These are phyloP conservation scores for Drosophila ustulata DNA, from an alignment of 2,888 invertebrate species.

Conservation along the genomic window DNA sequence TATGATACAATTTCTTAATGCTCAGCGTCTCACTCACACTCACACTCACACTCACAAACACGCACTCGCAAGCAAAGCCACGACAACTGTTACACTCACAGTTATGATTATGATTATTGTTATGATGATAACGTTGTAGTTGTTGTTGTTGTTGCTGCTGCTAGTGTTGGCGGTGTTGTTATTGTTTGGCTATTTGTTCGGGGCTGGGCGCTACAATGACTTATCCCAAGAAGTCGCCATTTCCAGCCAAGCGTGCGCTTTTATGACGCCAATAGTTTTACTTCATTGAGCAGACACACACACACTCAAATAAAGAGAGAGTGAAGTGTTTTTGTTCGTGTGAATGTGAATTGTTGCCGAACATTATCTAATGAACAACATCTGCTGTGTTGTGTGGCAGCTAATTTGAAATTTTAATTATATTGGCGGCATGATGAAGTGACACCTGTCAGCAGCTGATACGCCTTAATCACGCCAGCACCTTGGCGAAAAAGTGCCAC, in stretches of 20 bases:
- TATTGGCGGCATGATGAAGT: constrained; percentile 55
- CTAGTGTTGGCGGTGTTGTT: constrained; percentile 12
- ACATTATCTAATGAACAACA: constrained; percentile 46
- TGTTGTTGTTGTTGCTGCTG: constrained; percentile 18
- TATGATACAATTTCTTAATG: constrained; percentile 61
- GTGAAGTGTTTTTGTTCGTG: neutral
- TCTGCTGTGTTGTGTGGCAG: constrained; percentile 31
- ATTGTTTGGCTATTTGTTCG: constrained; percentile 54
- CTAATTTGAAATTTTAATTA: constrained; percentile 79
- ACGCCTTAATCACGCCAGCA: constrained; percentile 67
- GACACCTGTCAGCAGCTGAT: constrained; percentile 71
- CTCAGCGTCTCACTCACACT: constrained; percentile 11
- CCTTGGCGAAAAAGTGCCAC: constrained; percentile 32
- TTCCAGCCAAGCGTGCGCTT: constrained; percentile 30
- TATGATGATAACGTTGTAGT: constrained; percentile 67
- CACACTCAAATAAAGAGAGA: neutral
- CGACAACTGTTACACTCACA: constrained; percentile 59
- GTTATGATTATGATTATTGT: constrained; percentile 76
- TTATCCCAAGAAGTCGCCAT: constrained; percentile 26
- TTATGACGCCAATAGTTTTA: constrained; percentile 44
- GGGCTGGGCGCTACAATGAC: constrained; percentile 35
- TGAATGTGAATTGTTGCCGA: constrained; percentile 14
- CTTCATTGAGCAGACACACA: constrained; percentile 23
- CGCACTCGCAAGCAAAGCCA: constrained; percentile 16
- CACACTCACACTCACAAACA: constrained; percentile 6